These are phyloP conservation scores for Marcusenius ussheri DNA, from an alignment of 2,113 vertebrate genomes.

Conservation along the genomic window DNA sequence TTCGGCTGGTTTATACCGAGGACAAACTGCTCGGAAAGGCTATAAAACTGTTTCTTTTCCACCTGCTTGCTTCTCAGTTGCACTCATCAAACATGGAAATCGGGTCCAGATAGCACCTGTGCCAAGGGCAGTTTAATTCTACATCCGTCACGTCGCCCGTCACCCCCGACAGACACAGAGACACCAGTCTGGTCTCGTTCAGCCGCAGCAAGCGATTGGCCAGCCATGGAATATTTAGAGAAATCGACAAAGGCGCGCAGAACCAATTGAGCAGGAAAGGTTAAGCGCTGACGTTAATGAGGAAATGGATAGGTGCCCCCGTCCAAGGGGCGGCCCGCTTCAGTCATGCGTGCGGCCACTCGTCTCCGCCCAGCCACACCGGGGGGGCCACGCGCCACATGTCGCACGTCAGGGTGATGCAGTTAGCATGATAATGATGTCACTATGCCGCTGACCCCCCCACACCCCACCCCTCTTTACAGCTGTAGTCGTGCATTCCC, in stretches of 20 bases:
- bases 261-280: slow-evolving; percentile 49
- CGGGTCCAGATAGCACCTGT: neutral
- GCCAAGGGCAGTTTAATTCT: neutral
- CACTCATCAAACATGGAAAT: neutral
- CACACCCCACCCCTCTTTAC: neutral
- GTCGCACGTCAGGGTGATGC: slow-evolving; percentile 23
- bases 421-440: slow-evolving; percentile 23
- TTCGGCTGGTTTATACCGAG: neutral
- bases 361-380: slow-evolving; percentile 18
- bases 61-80: neutral
- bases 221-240: neutral
- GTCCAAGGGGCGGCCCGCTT: slow-evolving; percentile 55
- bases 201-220: neutral
- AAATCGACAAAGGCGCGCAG: slow-evolving; percentile 10
- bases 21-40: neutral
- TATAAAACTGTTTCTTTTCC: neutral
- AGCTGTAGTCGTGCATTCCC: neutral
- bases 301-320: slow-evolving; percentile 55
- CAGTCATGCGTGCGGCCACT: slow-evolving; percentile 52
- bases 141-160: neutral
- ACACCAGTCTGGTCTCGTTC: neutral
- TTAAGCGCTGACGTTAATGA: slow-evolving; percentile 62
- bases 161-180: neutral
- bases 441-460: slow-evolving; percentile 14
- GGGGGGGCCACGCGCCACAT: slow-evolving; percentile 2